Evolutionary conservation across 2,888 invertebrate genomes (phyloP), one percentile per base, ranked within the genome.

Genomic region (Chaitophorus viminalis): DNA sequence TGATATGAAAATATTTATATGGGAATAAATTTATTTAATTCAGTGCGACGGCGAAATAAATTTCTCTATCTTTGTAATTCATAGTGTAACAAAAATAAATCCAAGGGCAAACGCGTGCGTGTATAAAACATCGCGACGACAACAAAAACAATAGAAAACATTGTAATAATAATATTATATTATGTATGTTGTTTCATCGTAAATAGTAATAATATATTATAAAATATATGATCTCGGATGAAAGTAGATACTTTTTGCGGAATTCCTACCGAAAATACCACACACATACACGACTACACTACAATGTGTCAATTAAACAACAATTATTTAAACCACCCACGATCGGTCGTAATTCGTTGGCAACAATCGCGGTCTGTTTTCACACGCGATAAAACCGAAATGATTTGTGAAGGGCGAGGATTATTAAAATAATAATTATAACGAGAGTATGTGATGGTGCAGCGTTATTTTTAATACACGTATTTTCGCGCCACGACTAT

Each of bases 401-500:
- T 46, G 18, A 79, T 81, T 60, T 70, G 29, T 65, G 39, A 52
- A 70, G 21, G 33, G n/a, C 54, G 18, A 70, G 25, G 65, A 29
- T 46, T 14, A 46, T 14, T 2, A 14, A 14, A 14, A 46, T 46
- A 46, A 14, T 14, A 14, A 2, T 46, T 14, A 46, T 46, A 46
- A 46, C 14, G 14, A 2, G 39, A 33, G 25, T 33, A 78, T 14
- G 78, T 14, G n/a, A n/a, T n/a, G 18, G 60, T 36, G 39, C 18
- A 17, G n/a, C 6, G 75, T 75, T 83, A 65, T 83, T 75, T 83
- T 83, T 83, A 60, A 39, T 29, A 75, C 25, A 9, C 46, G 46
- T 9, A 1, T 29, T 75, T 25, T 14, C 31, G 17, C 4, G 3
- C 21, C 4, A 6, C 21, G 4, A 21, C 21, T 25, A 25, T 25